Conservation (phyloP, 2,888 invertebrate species). For the Oeneis ivallda region DNA sequence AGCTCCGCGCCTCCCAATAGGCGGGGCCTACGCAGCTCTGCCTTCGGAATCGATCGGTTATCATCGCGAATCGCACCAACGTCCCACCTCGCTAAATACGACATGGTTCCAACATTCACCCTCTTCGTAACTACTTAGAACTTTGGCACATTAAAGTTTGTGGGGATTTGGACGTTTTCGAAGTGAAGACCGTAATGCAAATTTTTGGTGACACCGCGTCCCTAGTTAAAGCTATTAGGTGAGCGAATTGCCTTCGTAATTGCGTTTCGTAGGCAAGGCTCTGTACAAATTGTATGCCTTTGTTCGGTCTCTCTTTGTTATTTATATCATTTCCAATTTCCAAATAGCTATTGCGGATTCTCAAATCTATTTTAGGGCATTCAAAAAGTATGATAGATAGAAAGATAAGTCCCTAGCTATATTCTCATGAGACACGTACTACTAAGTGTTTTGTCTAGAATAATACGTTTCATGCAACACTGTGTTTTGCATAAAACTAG, state of each 20-base stretch:
- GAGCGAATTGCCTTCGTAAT: slow-evolving; percentile 76
- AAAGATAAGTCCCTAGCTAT: not conserved
- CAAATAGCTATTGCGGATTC: slow-evolving; percentile 44
- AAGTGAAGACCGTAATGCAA: slow-evolving; percentile 60
- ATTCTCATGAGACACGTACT: too few species aligned
- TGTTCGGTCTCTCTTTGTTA: slow-evolving; percentile 64
- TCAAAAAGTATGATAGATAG: not conserved
- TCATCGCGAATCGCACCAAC: slow-evolving; percentile 66
- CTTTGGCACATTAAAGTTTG: slow-evolving; percentile 50
- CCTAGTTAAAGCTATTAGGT: slow-evolving; percentile 68
- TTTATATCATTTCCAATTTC: slow-evolving; percentile 59
- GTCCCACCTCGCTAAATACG: slow-evolving; percentile 41
- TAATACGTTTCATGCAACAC: too few species aligned
- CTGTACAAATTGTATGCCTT: slow-evolving; percentile 62
- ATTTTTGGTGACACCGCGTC: slow-evolving; percentile 75
- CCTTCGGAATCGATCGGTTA: slow-evolving; percentile 75
- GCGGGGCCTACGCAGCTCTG: slow-evolving; percentile 74
- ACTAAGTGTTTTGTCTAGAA: too few species aligned
- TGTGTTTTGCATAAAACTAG: too few species aligned
- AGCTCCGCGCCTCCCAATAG: slow-evolving; percentile 74
- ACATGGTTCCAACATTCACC: slow-evolving; percentile 52
- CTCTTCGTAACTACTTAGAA: slow-evolving; percentile 43
- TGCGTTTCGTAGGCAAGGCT: slow-evolving; percentile 78
- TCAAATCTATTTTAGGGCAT: not conserved
- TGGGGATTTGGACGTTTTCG: slow-evolving; percentile 50